Evolutionary conservation across 2,797 vertebrate species (phyloP).

Genomic region (Limosa lapponica): DNA sequence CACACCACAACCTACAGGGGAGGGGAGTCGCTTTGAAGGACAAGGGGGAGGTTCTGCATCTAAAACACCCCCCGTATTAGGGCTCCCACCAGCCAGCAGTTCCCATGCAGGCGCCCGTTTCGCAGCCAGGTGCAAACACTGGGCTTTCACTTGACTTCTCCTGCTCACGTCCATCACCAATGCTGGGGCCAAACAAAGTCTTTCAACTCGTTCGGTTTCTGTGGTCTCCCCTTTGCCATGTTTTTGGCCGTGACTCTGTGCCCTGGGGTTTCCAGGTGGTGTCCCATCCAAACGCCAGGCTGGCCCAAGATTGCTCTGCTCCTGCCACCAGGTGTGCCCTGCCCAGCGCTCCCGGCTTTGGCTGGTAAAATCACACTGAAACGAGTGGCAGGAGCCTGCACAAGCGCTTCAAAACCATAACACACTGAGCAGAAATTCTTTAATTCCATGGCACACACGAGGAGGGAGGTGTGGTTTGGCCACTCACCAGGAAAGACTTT

Average conservation of each 20-base stretch:
- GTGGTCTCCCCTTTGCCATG: accelerated
- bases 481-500: constrained; percentile 48
- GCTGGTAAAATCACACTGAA: background rate
- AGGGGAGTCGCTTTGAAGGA: background rate
- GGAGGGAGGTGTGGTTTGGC: constrained; percentile 65
- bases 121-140: background rate
- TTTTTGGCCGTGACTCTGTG: background rate
- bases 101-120: background rate
- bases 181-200: constrained; percentile 1
- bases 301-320: background rate
- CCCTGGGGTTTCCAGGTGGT: background rate
- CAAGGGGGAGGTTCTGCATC: background rate
- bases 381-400: background rate
- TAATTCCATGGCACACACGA: constrained; percentile 19
- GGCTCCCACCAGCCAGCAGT: background rate
- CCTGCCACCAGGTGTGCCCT: background rate
- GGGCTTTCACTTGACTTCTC: constrained; percentile 27
- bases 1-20: background rate
- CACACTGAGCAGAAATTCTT: background rate
- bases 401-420: background rate
- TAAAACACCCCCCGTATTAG: background rate
- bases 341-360: background rate
- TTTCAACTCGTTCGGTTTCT: background rate
- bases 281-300: background rate
- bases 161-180: constrained; percentile 35